Evolutionary conservation across 2,797 vertebrate species (phyloP), one percentile per base, ranked within the genome.

Genomic region (Lithobates pipiens): DNA sequence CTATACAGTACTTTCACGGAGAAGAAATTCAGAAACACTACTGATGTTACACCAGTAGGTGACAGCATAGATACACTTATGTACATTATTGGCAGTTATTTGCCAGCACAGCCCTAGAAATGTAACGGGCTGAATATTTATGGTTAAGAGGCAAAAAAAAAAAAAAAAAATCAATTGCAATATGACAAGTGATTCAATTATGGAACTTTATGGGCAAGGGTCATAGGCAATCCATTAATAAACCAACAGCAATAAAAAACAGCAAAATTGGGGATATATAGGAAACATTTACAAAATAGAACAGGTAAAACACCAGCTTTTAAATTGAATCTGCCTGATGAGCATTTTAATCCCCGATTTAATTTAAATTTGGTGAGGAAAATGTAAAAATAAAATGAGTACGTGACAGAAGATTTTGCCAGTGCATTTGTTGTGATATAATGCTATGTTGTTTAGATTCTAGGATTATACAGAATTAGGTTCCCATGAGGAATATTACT

Each of bases 1-100:
- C 84, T 46, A 76, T 75, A 86, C 78, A 80, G 77, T 76, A 76
- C 63, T 68, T 63, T 86, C 25, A 27, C 11, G 1, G 70, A 63
- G 16, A 85, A 32, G 15, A 36, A 32, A 32, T 84, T 68, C 13
- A 29, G 76, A 63, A 36, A 39, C n/a, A 34, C 42, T 76, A 76
- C 73, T 76, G 72, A 80, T 54, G 44, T 42, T 44, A 42, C 54
- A 75, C 76, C 86, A 79, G 57, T 84, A 80, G 81, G 72, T 73
- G 81, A 82, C 76, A 75, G 72, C 57, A 80, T 67, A 76, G 29
- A 69, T 63, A 57, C 42, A 81, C 69, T 34, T 72, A 76, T 77
- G 68, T 54, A 86, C 78, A 73, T 1, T 50, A 42, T 63, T 63
- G 50, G 23, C 80, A 82, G 34, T 63, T 82, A 44, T 42, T 44